phyloP scores from a whole-genome alignment of 1,140 invertebrate genomes.

The Bathynomus jamesi region DNA sequence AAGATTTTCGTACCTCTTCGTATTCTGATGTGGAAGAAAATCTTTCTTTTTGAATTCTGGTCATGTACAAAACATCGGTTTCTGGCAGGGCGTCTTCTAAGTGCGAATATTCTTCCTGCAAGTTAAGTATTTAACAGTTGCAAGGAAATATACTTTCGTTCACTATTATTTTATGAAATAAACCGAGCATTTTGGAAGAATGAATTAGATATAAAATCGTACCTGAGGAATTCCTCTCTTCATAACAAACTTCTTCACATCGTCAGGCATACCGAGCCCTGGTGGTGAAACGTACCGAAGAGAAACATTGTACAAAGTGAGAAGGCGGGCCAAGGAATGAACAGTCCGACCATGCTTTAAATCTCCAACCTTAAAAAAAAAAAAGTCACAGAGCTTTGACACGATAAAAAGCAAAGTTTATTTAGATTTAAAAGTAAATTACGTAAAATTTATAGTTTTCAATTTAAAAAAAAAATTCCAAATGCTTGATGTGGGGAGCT shows the following conservation, averaged over 20 bases:
- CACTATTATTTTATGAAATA: no score
- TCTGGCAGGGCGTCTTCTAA: constrained; percentile 80
- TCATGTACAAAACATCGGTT: constrained; percentile 97
- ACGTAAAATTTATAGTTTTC: no score
- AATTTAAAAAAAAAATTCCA: no score
- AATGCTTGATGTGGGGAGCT: no score
- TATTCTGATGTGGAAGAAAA: constrained; percentile 80
- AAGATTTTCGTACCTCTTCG: constrained; percentile 64
- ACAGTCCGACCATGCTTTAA: constrained; percentile 96
- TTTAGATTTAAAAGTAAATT: no score
- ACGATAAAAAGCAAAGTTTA: no score
- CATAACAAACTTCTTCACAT: constrained; percentile 68
- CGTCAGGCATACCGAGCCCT: constrained; percentile 80
- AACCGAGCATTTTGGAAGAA: no score
- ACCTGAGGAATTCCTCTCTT: constrained; percentile 69
- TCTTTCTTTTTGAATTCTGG: constrained; percentile 90
- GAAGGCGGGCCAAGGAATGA: constrained; percentile 83
- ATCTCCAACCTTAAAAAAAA: constrained; percentile 67
- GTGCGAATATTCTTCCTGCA: constrained; percentile 53
- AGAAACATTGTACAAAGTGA: constrained; percentile 84
- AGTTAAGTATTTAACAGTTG: no score
- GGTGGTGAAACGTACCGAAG: constrained; percentile 81
- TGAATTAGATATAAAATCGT: not conserved
- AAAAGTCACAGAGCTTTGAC: no score
- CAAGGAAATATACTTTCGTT: no score